Evolutionary conservation across 2,113 vertebrate species (phyloP).

Genomic region (Tamias sibiricus): DNA sequence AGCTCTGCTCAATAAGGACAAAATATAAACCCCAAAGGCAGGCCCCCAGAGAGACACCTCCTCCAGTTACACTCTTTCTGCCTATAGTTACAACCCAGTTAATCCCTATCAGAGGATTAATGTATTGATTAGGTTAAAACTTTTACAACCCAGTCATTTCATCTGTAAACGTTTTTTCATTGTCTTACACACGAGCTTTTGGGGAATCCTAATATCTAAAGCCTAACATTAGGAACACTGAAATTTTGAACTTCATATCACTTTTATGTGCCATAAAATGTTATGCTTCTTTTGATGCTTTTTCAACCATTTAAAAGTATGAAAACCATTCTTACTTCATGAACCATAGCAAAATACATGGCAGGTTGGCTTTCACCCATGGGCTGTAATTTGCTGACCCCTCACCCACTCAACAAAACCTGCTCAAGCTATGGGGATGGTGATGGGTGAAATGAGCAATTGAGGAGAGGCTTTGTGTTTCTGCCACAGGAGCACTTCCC

Average conservation of each 20-base stretch:
- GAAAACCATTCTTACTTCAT: background rate
- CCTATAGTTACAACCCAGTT: too few species aligned
- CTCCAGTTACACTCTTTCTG: too few species aligned
- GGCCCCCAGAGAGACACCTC: too few species aligned
- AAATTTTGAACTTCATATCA: constrained; percentile 52
- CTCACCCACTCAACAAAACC: background rate
- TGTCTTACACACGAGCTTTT: too few species aligned
- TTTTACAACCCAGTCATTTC: too few species aligned
- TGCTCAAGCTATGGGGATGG: background rate
- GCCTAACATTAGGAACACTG: background rate
- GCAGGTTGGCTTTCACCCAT: background rate
- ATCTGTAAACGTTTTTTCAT: too few species aligned
- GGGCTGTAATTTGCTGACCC: background rate
- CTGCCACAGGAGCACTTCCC: background rate
- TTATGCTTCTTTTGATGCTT: background rate
- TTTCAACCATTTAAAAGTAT: background rate
- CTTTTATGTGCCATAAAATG: background rate
- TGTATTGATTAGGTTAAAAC: too few species aligned
- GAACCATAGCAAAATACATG: background rate
- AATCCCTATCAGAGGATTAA: too few species aligned
- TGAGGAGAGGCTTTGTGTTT: background rate
- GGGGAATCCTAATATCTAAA: too few species aligned
- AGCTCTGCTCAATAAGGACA: too few species aligned
- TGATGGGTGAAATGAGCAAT: background rate
- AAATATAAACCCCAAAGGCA: too few species aligned